phyloP scores from a whole-genome alignment of 2,888 invertebrate species.

The Chorisops tibialis region DNA sequence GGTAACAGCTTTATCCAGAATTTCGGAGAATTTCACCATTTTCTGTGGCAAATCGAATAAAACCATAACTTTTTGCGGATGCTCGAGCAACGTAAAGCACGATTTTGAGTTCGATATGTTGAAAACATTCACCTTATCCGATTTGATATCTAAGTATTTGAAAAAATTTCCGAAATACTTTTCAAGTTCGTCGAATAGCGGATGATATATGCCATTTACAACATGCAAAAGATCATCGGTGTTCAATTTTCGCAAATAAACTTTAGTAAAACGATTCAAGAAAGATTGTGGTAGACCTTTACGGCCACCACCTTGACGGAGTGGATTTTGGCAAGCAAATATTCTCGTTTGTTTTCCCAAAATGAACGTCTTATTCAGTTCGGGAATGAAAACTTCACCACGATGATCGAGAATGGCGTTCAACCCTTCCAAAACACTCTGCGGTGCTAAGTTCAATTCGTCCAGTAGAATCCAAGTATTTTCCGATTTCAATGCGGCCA shows the following conservation, averaged over 20 bases:
- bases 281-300: constrained; percentile 96
- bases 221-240: constrained; percentile 60
- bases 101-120: constrained; percentile 1
- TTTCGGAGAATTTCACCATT: constrained; percentile 77
- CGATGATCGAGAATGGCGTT: constrained; percentile 98
- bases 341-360: constrained; percentile 76
- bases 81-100: not conserved
- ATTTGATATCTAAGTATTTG: constrained; percentile 21
- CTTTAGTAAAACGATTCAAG: constrained; percentile 94
- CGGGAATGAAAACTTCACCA: constrained; percentile 93
- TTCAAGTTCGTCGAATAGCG: constrained; percentile 40
- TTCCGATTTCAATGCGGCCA: constrained; percentile 86
- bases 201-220: constrained; percentile 45
- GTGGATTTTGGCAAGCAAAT: constrained; percentile 97
- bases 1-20: constrained; percentile 63
- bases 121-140: constrained; percentile 27
- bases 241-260: constrained; percentile 64
- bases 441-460: constrained; percentile 96
- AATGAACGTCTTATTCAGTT: constrained; percentile 81
- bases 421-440: constrained; percentile 95
- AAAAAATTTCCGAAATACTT: constrained; percentile 38
- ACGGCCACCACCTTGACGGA: constrained; percentile 91
- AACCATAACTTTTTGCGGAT: constrained; percentile 1
- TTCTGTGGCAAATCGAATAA: constrained; percentile 59
- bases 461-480: constrained; percentile 93